phyloP scores from a whole-genome alignment of 2,797 vertebrate species.

The Lagocephalus sceleratus region DNA sequence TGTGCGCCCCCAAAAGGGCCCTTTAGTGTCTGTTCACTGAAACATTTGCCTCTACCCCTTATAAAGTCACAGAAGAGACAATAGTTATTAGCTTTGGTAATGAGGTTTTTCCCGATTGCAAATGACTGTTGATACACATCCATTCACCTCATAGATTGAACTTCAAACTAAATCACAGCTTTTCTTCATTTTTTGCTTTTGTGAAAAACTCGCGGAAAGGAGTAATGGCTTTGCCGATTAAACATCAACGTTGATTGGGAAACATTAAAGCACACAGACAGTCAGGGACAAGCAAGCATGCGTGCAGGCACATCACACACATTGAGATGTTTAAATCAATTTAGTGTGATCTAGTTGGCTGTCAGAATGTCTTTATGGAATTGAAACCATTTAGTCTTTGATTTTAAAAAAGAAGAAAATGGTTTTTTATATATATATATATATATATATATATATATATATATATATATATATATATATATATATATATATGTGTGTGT shows the following conservation, averaged over 20 bases:
- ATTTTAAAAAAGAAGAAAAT: constrained; percentile 39
- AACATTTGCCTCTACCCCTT: too few species aligned
- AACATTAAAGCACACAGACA: constrained; percentile 1
- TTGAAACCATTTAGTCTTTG: constrained; percentile 52
- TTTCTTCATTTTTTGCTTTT: constrained; percentile 25
- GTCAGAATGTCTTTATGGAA: constrained; percentile 60
- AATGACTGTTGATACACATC: not conserved
- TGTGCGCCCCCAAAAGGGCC: not conserved
- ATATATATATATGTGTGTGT: too few species aligned
- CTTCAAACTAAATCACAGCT: constrained; percentile 28
- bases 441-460: too few species aligned
- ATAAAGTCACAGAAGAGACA: not conserved
- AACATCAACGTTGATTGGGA: constrained; percentile 55
- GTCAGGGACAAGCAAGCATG: not conserved
- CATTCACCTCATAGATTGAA: constrained; percentile 14
- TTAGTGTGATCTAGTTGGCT: constrained; percentile 64
- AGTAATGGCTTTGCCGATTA: constrained; percentile 59
- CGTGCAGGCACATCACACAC: not conserved
- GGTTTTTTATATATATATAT: too few species aligned
- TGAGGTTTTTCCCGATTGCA: not conserved
- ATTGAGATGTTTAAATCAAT: constrained; percentile 46
- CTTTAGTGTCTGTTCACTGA: too few species aligned
- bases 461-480: too few species aligned
- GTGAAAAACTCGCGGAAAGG: constrained; percentile 47
- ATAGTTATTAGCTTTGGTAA: not conserved